These are phyloP conservation scores for Suricata suricatta DNA, from an alignment of 2,113 vertebrate species.

Conservation along the genomic window DNA sequence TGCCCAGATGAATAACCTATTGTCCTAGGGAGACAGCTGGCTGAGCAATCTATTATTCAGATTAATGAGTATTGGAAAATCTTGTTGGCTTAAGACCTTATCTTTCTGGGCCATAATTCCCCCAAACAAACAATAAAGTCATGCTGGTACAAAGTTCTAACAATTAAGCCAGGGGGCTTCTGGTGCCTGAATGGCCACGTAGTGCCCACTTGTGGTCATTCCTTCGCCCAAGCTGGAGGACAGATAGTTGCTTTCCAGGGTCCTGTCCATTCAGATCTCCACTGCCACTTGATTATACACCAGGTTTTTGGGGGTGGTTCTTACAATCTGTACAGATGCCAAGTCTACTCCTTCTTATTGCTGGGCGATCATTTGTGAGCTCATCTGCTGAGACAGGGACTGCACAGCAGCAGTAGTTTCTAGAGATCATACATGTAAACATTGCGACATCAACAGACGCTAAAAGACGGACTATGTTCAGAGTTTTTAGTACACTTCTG, in stretches of 20 bases:
- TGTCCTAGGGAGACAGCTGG: background rate
- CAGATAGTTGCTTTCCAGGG: background rate
- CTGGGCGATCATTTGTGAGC: background rate
- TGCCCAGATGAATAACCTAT: background rate
- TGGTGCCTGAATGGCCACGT: background rate
- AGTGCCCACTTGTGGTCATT: background rate
- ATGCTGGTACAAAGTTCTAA: background rate
- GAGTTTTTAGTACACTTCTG: background rate
- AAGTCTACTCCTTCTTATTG: background rate
- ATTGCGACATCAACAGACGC: background rate
- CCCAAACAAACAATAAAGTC: background rate
- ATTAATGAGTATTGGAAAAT: background rate
- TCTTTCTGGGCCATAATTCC: background rate
- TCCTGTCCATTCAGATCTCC: background rate
- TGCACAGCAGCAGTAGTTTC: background rate
- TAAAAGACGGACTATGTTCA: background rate
- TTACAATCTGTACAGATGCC: background rate
- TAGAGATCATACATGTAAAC: background rate
- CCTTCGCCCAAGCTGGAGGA: background rate
- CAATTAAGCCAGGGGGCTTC: background rate
- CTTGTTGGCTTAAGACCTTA: background rate
- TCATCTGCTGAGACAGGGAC: background rate
- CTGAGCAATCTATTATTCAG: background rate
- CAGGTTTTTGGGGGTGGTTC: background rate
- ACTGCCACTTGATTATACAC: too few relatives aligned